Evolutionary conservation across 2,888 invertebrate genomes (phyloP).

Genomic region (Papilio protenor): DNA sequence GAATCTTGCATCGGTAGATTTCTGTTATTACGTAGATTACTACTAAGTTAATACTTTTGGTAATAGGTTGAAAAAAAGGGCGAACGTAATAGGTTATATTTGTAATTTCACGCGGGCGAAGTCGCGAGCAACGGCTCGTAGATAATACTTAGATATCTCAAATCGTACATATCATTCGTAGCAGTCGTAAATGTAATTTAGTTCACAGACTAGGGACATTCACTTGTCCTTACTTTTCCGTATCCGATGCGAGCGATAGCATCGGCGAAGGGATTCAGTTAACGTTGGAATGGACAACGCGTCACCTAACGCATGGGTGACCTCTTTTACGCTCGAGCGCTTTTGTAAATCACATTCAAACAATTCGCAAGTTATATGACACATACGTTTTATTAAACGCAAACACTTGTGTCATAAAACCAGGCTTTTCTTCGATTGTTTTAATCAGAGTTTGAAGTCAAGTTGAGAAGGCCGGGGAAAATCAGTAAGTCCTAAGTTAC

Average conservation of each 20-base stretch:
- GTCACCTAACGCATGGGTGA: constrained; percentile 24
- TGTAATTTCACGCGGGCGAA: no score
- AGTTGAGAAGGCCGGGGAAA: no score
- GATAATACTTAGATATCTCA: background rate
- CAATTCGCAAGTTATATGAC: background rate
- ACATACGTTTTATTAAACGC: background rate
- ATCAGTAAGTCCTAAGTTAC: no score
- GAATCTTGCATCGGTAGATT: no score
- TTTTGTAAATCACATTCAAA: background rate
- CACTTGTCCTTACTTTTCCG: constrained; percentile 36
- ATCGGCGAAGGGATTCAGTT: constrained; percentile 36
- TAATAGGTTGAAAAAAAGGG: no score
- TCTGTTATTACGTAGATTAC: no score
- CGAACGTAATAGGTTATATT: no score
- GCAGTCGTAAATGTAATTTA: background rate
- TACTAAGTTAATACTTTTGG: no score
- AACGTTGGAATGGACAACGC: constrained; percentile 23
- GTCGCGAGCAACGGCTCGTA: no score
- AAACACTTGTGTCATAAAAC: background rate
- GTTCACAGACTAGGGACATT: constrained; percentile 18
- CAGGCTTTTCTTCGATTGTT: background rate
- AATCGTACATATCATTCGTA: background rate
- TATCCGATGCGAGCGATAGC: constrained; percentile 22
- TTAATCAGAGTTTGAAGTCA: background rate
- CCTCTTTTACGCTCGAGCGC: constrained; percentile 6